Evolutionary conservation across 2,113 vertebrate genomes (phyloP), one percentile per base, ranked within the genome.

Genomic region (Pterocles burchelli): DNA sequence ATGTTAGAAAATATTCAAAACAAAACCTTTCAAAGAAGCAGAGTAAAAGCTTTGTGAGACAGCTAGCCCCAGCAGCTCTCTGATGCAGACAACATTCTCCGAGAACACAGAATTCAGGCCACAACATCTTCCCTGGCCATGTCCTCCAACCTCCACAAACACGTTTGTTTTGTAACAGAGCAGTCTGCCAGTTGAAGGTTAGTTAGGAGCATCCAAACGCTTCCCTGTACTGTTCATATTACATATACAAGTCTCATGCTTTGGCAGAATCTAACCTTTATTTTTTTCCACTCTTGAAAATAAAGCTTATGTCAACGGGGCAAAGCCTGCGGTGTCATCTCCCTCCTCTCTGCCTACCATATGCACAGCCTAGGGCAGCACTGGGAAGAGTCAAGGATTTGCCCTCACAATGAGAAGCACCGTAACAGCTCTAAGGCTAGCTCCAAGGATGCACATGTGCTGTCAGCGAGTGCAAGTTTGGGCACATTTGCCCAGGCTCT

Each of bases 231-330:
- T 14, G 12, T 13, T 89, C 62, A 7, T 24, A 49, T 52, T 72
- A 55, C 34, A 55, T n/a, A 76, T n/a, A 55, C 75, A 80, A 88
- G 81, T 54, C 67, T 46, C 62, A 61, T 86, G 75, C 72, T 83
- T 89, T 70, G 75, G 68, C 82, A 88, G 67, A 95, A 84, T n/a
- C 75, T 93, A 93, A 91, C 68, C 75, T 83, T 88, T 74, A 17
- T 24, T 55, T 77, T 88, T 89, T 36, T 57, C 59, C 51, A 45
- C 33, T 90, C 67, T 74, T 73, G 46, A 77, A 85, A 94, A 90
- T 31, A 80, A 90, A 93, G 48, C 52, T 67, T 16, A 45, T 43
- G 58, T 41, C 75, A 84, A 63, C 24, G n/a, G 36, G 67, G 71
- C 63, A 91, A 90, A 63, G 87, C 74, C 74, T 73, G 49, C 2